Conservation (phyloP, 2,888 invertebrate genomes). For the Hypercompe scribonia region DNA sequence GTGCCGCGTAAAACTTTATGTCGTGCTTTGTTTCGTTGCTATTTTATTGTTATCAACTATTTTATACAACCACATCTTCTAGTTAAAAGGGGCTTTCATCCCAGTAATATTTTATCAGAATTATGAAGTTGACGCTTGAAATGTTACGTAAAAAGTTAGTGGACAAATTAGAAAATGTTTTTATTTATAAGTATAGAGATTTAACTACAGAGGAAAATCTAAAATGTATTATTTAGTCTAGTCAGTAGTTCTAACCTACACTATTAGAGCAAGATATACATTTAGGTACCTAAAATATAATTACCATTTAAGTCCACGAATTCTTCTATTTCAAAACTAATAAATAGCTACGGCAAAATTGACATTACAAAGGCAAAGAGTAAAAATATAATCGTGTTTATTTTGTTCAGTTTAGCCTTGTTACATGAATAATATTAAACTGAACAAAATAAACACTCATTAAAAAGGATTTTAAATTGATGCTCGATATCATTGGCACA, state of each 20-base stretch:
- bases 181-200: neutral
- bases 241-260: neutral
- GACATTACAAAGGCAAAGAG: no score
- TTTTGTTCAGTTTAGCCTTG: no score
- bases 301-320: no score
- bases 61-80: slow-evolving; percentile 30
- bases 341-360: no score
- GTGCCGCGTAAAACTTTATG: slow-evolving; percentile 83
- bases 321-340: no score
- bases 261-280: neutral
- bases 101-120: neutral
- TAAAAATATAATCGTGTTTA: no score
- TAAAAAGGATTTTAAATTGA: neutral
- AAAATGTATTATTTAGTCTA: neutral
- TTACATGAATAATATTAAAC: no score
- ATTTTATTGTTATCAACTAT: slow-evolving; percentile 63
- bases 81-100: slow-evolving; percentile 3
- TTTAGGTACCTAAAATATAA: neutral
- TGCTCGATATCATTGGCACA: neutral
- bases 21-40: slow-evolving; percentile 76
- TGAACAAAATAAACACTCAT: no score
- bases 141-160: neutral
- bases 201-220: neutral
- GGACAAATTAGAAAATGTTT: neutral
- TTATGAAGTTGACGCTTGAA: neutral